These are phyloP conservation scores for Procambarus clarkii DNA, from an alignment of 1,140 invertebrate species.

Conservation along the genomic window DNA sequence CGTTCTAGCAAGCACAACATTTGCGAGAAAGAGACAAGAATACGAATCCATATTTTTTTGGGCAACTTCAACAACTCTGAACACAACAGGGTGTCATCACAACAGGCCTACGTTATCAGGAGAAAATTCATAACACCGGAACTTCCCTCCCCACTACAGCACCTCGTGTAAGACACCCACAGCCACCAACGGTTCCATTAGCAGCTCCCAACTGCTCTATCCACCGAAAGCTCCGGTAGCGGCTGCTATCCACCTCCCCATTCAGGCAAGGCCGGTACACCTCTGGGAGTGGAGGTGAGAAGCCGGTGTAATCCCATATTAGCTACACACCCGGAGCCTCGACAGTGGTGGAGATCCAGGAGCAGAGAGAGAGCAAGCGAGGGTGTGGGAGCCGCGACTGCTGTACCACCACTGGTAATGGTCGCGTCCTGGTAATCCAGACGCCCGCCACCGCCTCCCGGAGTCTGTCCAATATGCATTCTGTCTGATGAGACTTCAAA, in stretches of 20 bases:
- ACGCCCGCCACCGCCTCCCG: slow-evolving; percentile 3
- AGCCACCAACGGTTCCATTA: no score
- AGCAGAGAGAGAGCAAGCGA: not conserved
- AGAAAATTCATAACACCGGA: not conserved
- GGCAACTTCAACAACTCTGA: no score
- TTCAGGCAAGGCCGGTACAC: not conserved
- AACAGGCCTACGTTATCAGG: no score
- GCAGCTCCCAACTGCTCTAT: no score
- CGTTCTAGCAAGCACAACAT: no score
- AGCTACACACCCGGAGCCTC: slow-evolving; percentile 4
- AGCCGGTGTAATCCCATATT: slow-evolving; percentile 6
- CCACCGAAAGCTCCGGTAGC: no score
- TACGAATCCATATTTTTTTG: no score
- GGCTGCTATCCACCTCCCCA: not conserved
- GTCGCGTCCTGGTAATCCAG: not conserved
- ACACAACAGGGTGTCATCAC: no score
- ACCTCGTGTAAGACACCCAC: not conserved
- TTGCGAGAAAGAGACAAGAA: no score
- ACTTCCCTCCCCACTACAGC: no score
- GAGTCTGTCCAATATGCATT: slow-evolving; percentile 10
- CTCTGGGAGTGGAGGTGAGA: slow-evolving; percentile 4
- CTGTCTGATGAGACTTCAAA: slow-evolving; percentile 19
- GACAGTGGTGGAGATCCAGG: not conserved
- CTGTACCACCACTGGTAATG: not conserved
- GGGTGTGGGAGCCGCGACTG: not conserved